A percentile compares a stretch with the other conserved stretches of the same genome.
These are phyloP conservation scores for Poeciliopsis infans DNA, from an alignment of 2,797 vertebrate genomes.

Conservation along the genomic window DNA sequence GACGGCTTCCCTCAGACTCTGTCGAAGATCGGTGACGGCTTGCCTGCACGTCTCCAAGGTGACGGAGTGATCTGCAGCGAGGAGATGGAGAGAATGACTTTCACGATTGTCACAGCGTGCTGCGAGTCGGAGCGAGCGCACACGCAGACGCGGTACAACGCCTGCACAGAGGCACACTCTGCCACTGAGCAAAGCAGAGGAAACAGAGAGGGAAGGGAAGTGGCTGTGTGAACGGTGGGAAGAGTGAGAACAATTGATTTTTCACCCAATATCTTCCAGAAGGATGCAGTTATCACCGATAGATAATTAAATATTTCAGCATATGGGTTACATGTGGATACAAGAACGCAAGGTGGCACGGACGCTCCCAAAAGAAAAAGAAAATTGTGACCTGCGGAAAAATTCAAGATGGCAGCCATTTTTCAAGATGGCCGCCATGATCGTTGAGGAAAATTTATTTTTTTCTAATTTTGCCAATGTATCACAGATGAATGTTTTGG, in stretches of 20 bases:
- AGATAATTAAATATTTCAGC: too few relatives aligned
- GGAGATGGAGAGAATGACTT: slow-evolving; percentile 25
- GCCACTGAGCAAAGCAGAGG: neutral
- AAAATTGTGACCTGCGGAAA: too few relatives aligned
- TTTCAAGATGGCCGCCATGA: too few relatives aligned
- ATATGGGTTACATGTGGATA: too few relatives aligned
- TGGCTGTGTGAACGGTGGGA: neutral
- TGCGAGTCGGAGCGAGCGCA: neutral
- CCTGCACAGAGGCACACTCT: neutral
- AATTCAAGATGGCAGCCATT: too few relatives aligned
- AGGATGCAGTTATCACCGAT: slow-evolving; percentile 31
- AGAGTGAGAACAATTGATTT: slow-evolving; percentile 39
- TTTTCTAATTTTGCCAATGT: too few relatives aligned
- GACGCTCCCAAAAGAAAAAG: too few relatives aligned
- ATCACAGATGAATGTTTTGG: too few relatives aligned
- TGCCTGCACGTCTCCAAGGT: slow-evolving; percentile 88
- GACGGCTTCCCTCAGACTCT: slow-evolving; percentile 84
- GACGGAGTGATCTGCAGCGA: slow-evolving; percentile 74
- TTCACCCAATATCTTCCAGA: slow-evolving; percentile 28
- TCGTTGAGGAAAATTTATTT: too few relatives aligned
- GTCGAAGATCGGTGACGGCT: slow-evolving; percentile 85
- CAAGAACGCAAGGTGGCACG: too few relatives aligned
- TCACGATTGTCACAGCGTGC: slow-evolving; percentile 26
- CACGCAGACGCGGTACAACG: neutral
- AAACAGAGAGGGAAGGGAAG: neutral